A percentile compares a stretch with the other conserved stretches of the same genome.
phyloP scores from a whole-genome alignment of 2,113 vertebrate genomes.

The Microcebus lehilahytsara region DNA sequence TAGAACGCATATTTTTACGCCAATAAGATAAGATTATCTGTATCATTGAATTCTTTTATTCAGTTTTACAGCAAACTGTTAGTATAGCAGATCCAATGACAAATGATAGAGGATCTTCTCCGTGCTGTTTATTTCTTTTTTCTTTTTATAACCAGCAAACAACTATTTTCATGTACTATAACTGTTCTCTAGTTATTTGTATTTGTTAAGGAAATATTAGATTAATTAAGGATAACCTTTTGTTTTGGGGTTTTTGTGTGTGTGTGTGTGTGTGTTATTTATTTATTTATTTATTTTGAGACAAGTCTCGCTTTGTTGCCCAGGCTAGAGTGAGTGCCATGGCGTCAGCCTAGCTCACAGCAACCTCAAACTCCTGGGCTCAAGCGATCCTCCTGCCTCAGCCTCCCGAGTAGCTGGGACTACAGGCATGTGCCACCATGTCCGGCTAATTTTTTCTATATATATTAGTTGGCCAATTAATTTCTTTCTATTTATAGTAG shows the following conservation, averaged over 20 bases:
- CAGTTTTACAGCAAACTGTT: not conserved
- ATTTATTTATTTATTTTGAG: no score
- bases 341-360: no score
- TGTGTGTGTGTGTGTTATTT: no score
- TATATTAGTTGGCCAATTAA: no score
- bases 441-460: no score
- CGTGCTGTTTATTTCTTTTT: not conserved
- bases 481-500: no score
- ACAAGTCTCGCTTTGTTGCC: no score
- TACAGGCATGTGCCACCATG: no score
- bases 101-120: not conserved
- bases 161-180: not conserved
- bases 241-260: not conserved
- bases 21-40: not conserved
- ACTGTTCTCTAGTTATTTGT: not conserved
- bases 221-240: slow-evolving; percentile 13
- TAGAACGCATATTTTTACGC: not conserved
- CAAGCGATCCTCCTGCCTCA: no score
- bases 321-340: no score
- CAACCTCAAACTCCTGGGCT: no score
- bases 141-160: not conserved
- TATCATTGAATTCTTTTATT: not conserved
- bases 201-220: not conserved
- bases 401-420: no score
- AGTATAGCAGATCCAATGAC: not conserved